These are phyloP conservation scores for Egretta garzetta DNA, from an alignment of 2,113 vertebrate genomes.

Conservation along the genomic window DNA sequence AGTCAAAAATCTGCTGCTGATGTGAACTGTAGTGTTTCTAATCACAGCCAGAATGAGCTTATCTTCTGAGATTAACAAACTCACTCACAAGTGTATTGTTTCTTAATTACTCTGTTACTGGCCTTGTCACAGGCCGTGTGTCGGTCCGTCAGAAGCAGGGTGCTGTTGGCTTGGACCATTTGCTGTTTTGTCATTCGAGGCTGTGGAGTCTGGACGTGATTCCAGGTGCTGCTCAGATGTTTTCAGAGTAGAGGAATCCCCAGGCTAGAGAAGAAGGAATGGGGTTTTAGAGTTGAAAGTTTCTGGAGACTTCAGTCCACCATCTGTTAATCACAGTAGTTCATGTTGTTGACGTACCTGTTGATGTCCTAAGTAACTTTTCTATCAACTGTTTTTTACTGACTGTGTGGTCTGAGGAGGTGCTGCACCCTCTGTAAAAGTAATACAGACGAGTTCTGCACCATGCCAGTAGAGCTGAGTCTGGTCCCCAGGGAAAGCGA, in stretches of 20 bases:
- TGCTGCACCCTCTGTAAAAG: neutral
- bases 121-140: neutral
- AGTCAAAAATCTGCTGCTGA: neutral
- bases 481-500: neutral
- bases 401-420: fast-evolving
- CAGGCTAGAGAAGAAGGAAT: neutral
- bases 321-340: fast-evolving
- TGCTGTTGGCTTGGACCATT: neutral
- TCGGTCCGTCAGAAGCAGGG: neutral
- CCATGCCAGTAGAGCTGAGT: neutral
- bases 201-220: neutral
- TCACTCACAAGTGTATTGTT: neutral
- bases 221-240: neutral
- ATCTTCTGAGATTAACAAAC: neutral
- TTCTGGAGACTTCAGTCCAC: neutral
- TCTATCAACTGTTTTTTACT: too few relatives aligned
- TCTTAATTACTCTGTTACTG: neutral
- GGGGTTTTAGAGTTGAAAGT: neutral
- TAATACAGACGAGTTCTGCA: fast-evolving
- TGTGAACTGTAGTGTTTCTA: neutral
- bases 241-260: neutral
- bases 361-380: too few relatives aligned
- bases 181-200: neutral
- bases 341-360: neutral
- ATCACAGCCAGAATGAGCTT: neutral